A percentile compares a stretch with the other conserved stretches of the same genome.
Conservation (phyloP, 2,888 invertebrate species). For the Trissonchulus latispiculum region DNA sequence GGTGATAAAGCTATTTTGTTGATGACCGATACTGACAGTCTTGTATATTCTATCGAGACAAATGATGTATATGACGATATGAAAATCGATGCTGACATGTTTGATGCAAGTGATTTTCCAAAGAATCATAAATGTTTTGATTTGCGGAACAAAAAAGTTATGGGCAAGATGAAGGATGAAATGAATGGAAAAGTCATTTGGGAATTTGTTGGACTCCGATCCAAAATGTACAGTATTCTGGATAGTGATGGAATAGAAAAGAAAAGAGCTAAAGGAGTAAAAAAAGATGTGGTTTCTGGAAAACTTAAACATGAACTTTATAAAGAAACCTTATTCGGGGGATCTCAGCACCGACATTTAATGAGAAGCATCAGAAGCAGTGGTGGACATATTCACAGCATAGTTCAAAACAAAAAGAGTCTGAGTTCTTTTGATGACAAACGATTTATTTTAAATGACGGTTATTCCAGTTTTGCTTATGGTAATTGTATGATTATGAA, state of each 20-base stretch:
- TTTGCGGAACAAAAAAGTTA: neutral
- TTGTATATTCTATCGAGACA: neutral
- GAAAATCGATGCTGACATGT: neutral
- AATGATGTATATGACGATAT: neutral
- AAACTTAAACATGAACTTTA: neutral
- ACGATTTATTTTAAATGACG: neutral
- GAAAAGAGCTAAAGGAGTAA: neutral
- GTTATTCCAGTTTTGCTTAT: neutral
- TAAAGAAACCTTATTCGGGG: neutral
- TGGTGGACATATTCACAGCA: no score
- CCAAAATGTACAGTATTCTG: neutral
- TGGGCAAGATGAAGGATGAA: no score
- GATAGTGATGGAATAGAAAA: neutral
- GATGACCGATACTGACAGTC: no score
- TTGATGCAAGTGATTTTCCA: neutral
- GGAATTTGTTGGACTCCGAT: neutral
- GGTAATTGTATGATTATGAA: neutral
- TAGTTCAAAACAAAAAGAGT: neutral
- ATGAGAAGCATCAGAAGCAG: no score
- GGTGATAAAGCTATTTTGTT: neutral
- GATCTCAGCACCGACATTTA: no score
- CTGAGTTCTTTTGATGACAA: neutral
- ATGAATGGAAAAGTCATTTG: neutral
- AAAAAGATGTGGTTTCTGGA: neutral
- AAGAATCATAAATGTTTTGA: neutral